Evolutionary conservation across 1,140 invertebrate species (phyloP).

Genomic region (Grapholita molesta): DNA sequence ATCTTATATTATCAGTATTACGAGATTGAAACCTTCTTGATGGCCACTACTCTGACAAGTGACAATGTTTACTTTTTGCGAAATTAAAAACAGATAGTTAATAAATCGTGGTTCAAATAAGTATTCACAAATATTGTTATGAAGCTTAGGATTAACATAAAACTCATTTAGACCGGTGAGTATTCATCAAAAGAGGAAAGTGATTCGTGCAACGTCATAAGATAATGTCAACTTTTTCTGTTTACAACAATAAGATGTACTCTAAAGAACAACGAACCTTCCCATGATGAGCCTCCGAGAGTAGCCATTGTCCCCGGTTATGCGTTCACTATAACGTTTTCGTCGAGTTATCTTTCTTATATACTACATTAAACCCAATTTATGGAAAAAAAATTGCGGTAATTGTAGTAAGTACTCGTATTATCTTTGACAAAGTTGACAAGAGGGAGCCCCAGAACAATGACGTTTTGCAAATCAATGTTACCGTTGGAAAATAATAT

Average conservation of each 20-base stretch:
- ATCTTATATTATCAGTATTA: not conserved
- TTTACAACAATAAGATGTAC: conserved; percentile 30
- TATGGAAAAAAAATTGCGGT: not conserved
- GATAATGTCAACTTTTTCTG: conserved; percentile 13
- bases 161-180: not conserved
- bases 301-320: conserved; percentile 35
- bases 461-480: not conserved
- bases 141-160: not conserved
- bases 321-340: not conserved
- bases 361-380: not conserved
- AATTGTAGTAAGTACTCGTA: not conserved
- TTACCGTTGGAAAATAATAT: not conserved
- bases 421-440: not conserved
- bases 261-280: conserved; percentile 55
- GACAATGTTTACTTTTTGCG: not conserved
- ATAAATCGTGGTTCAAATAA: not conserved
- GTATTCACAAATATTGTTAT: not conserved
- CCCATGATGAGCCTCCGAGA: conserved; percentile 57
- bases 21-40: conserved; percentile 1
- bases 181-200: not conserved
- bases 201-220: conserved; percentile 20
- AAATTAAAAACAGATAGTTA: conserved; percentile 20
- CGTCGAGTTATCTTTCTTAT: not conserved
- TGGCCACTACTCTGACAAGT: not conserved
- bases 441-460: not conserved